Evolutionary conservation across 2,113 vertebrate genomes (phyloP), one percentile per base, ranked within the genome.

Genomic region (Psittacara wagleri): DNA sequence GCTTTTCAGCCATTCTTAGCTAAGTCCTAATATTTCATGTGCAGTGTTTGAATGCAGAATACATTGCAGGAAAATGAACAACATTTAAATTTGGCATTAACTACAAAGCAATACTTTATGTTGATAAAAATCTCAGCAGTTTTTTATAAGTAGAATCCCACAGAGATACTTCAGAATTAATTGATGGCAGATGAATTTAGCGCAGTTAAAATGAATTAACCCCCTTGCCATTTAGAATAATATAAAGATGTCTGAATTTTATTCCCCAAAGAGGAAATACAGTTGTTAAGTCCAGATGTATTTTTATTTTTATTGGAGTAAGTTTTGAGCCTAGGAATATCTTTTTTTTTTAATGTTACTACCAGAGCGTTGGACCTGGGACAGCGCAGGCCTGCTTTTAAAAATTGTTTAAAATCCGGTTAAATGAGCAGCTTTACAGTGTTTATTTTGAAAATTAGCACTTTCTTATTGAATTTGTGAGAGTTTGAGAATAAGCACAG

Each of bases 251-350:
- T 87, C 90, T 95, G 82, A 94, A 85, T 94, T 91, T 85, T 64
- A 85, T 94, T 96, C 94, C 93, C 94, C 25, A 62, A 91, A 94
- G 96, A 91, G 96, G 95, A 96, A 97, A 96, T 87, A 48, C 24
- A 95, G 94, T 91, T 97, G 91, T 94, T 89, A 92, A 80, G 52
- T 92, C 94, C 96, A 95, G 94, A 94, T 97, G 96, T 78, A 89
- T 57, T 95, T 95, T 87, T 96, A 66, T 97, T 97, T 95, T 90
- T 94, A 35, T 94, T 97, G 94, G 94, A 92, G 35, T 84, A 66
- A 73, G 70, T 95, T 96, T 95, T 82, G 62, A 92, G 39, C 41
- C 70, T 69, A 66, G 70, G 54, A 84, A 83, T 69, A 39, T 33
- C 9, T 64, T 83, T 7, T 48, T 22, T 54, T 75, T 83, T 66